A percentile compares a stretch with the other conserved stretches of the same genome.
phyloP scores from a whole-genome alignment of 2,113 vertebrate genomes.

The Elaphurus davidianus region DNA sequence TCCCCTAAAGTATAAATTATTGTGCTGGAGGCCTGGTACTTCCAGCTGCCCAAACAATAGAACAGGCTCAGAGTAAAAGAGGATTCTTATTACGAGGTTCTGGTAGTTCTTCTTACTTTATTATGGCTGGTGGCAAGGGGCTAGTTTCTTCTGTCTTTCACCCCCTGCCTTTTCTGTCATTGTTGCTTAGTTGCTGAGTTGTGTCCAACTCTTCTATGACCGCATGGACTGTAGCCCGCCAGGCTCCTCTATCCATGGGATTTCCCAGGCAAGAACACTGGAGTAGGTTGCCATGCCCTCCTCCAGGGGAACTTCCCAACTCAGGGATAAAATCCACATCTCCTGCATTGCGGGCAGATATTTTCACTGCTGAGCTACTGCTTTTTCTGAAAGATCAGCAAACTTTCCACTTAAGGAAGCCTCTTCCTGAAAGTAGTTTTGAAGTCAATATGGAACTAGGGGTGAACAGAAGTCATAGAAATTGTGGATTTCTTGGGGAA shows the following conservation, averaged over 20 bases:
- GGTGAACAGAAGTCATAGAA: neutral
- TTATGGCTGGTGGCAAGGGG: neutral
- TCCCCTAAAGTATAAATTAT: neutral
- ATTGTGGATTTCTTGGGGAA: neutral
- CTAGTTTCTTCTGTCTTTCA: neutral
- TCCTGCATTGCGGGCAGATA: neutral
- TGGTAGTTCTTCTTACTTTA: neutral
- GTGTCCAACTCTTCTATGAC: neutral
- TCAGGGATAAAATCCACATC: neutral
- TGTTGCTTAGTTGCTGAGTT: neutral
- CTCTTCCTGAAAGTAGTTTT: constrained; percentile 9
- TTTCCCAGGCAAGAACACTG: neutral
- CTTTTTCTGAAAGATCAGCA: constrained; percentile 29
- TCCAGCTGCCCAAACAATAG: neutral
- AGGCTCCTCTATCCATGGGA: neutral
- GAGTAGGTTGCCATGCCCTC: neutral
- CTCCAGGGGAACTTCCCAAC: neutral
- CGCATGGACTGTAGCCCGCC: neutral
- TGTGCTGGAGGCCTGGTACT: neutral
- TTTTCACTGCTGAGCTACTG: neutral
- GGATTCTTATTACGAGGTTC: neutral
- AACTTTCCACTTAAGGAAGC: neutral
- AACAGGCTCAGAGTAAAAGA: neutral
- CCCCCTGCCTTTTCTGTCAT: neutral
- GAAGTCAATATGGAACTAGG: neutral